Conservation (phyloP, 2,113 vertebrate genomes). For the Cyrtonyx montezumae region DNA sequence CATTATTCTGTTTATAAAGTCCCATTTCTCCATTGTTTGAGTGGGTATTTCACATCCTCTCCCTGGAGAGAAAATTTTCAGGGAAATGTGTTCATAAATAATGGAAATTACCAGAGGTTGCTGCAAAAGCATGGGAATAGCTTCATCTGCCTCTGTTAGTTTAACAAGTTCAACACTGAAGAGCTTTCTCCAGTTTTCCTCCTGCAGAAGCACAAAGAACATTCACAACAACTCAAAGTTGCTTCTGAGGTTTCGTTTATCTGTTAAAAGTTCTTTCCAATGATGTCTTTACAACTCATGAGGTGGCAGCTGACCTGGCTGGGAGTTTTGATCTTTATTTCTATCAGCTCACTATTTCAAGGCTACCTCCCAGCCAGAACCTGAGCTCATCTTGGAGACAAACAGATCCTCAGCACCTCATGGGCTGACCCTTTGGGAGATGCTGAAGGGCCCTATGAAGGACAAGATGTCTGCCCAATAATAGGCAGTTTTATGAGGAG, state of each 20-base stretch:
- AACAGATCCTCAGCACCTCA: background rate
- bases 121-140: background rate
- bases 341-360: background rate
- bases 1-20: slow-evolving; percentile 63
- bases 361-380: background rate
- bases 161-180: background rate
- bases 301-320: background rate
- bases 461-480: background rate
- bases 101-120: slow-evolving; percentile 51
- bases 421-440: background rate
- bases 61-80: slow-evolving; percentile 46
- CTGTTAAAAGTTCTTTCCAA: background rate
- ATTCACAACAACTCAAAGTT: background rate
- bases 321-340: background rate
- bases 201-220: background rate
- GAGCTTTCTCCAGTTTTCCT: background rate
- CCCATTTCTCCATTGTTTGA: slow-evolving; percentile 63
- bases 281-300: background rate
- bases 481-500: background rate
- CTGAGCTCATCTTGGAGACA: background rate
- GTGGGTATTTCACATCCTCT: slow-evolving; percentile 51
- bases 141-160: background rate
- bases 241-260: too few relatives aligned
- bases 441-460: too few relatives aligned
- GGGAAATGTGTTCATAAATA: slow-evolving; percentile 61